Conservation (phyloP, 2,113 vertebrate genomes). For the Lophotis ruficrista region DNA sequence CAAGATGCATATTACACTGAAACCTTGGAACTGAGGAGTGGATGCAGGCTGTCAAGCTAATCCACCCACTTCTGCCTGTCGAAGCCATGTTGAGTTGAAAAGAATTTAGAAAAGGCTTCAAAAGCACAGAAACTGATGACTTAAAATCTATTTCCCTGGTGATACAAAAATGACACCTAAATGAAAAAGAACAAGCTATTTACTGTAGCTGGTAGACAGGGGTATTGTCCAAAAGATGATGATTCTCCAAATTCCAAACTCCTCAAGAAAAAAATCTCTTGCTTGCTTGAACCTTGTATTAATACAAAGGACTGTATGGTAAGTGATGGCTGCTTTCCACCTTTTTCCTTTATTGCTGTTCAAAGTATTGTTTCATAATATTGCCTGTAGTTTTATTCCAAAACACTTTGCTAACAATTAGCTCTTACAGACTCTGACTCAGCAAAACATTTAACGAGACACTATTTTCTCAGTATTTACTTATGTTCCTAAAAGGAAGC, state of each 20-base stretch:
- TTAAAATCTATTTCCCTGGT: neutral
- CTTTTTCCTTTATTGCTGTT: neutral
- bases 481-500: neutral
- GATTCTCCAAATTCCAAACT: neutral
- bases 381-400: neutral
- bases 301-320: neutral
- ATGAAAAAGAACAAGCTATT: neutral
- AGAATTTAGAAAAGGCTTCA: conserved; percentile 27
- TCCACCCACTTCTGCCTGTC: conserved; percentile 32
- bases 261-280: neutral
- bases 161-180: neutral
- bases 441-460: neutral
- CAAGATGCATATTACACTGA: neutral
- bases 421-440: neutral
- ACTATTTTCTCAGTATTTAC: neutral
- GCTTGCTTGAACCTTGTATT: neutral
- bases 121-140: neutral
- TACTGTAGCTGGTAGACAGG: neutral
- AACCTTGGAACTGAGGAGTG: neutral
- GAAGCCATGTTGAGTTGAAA: conserved; percentile 7
- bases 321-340: neutral
- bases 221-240: neutral
- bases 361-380: neutral
- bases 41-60: conserved; percentile 17
- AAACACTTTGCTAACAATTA: neutral